Evolutionary conservation across 2,888 invertebrate genomes (phyloP).

Genomic region (Baronia brevicornis): DNA sequence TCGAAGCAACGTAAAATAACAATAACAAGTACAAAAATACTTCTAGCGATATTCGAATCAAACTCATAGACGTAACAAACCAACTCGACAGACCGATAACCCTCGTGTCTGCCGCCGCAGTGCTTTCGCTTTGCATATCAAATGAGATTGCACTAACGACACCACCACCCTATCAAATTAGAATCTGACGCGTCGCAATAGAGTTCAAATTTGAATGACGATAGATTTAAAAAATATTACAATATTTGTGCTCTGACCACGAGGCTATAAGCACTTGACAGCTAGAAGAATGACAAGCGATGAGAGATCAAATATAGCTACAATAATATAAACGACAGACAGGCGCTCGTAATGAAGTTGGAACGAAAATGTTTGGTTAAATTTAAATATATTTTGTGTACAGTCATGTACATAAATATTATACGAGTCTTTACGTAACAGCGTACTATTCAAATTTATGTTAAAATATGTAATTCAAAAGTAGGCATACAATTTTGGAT

Average conservation of each 20-base stretch:
- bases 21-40: conserved; percentile 11
- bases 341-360: conserved; percentile 4
- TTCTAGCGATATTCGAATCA: conserved; percentile 12
- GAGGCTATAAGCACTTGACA: conserved; percentile 14
- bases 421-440: no score
- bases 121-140: conserved; percentile 15
- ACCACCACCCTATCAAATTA: not conserved
- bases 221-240: conserved; percentile 6
- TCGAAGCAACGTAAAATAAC: conserved; percentile 6
- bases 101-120: conserved; percentile 10
- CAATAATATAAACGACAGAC: conserved; percentile 10
- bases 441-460: no score
- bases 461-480: no score
- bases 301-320: conserved; percentile 13
- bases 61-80: conserved; percentile 14
- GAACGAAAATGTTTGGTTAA: conserved; percentile 6
- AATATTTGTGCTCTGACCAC: conserved; percentile 15
- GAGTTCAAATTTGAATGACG: not conserved
- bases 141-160: conserved; percentile 7
- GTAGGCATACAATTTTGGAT: no score
- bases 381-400: no score
- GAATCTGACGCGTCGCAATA: not conserved
- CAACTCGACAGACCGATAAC: conserved; percentile 8
- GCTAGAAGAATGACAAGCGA: conserved; percentile 12
- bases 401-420: no score